Evolutionary conservation across 2,113 vertebrate species (phyloP), one percentile per base, ranked within the genome.

Genomic region (Ibidorhyncha struthersii): DNA sequence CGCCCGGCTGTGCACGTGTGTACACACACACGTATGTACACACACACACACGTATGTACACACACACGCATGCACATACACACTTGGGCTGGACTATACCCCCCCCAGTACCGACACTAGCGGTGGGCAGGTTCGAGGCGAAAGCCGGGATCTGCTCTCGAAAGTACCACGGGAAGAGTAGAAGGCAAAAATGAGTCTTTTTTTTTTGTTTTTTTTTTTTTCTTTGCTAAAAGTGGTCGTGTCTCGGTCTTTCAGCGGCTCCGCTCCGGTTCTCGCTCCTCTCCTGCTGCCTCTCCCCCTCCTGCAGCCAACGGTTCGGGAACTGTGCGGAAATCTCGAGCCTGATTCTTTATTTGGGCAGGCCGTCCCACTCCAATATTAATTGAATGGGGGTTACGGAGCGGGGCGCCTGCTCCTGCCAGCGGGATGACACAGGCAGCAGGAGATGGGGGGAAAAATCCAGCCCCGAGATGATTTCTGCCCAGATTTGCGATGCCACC

Each of bases 401-500:
- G 90, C 69, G 19, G 66, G 41, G 72, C 23, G 27, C 16, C 20
- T 4, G 0, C 41, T 47, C 1, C 27, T 15, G 59, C 72, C 3
- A 23, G 15, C 13, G 85, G 47, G 69, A 10, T 22, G 45, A 29
- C 25, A 52, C 40, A 22, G 58, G 0, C 27, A 34, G 63, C 38
- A 8, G n/a, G 65, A 43, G 26, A 7, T 3, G 5, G 22, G 65
- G 30, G 25, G 12, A 17, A 8, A 12, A 67, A 12, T 2, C 4
- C 27, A 3, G 13, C 4, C 43, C 63, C n/a, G 0, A 0, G 0
- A 0, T 0, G 12, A 38, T 47, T 43, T 34, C 79, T 34, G 0
- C 1, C 9, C 23, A 3, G 38, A 13, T 76, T 11, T 2, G 34
- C 4, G 45, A 26, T 50, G 70, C 73, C 34, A 6, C 3, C 3